Evolutionary conservation across 2,797 vertebrate species (phyloP), one percentile per base, ranked within the genome.

Genomic region (Uromys caudimaculatus): DNA sequence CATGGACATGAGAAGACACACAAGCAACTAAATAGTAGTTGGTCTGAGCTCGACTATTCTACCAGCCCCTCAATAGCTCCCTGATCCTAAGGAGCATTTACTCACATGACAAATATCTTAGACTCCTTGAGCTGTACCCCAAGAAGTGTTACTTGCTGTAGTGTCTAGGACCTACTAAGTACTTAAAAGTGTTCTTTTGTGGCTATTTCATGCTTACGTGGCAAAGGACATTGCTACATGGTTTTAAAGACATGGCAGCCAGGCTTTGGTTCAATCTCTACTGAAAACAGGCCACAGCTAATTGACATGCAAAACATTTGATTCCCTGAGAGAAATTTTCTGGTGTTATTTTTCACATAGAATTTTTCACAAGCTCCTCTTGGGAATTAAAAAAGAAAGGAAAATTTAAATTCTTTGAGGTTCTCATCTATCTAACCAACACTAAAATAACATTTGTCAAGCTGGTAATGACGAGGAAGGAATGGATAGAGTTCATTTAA

Each of bases 341-440:
- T 19, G 16, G 24, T 60, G 41, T 78, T 8, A 94, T 93, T 95
- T 93, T 76, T 93, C 23, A 84, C 24, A 29, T 23, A 62, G 19
- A 14, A 62, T 75, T 89, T 86, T 85, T 86, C 93, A 91, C 92
- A 93, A 60, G 21, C 21, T 90, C 75, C 64, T 58, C 35, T 93
- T 86, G 92, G 35, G 89, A 82, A 94, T 94, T 91, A 85, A 92
- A 92, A 95, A 75, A 87, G 82, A 96, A 81, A 85, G 44, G 50
- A 75, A 77, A 97, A 84, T 94, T 76, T 32, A 97, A 96, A 56
- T 69, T 64, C 50, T 84, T 84, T 87, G 85, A 92, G 75, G 8
- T 93, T 96, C 32, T 7, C 16, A 86, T 92, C 83, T 58, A 92
- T n/a, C n/a, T 89, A 76, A 91, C 86, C 52, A 94, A 87, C 58